These are phyloP conservation scores for Hypolimnas misippus DNA, from an alignment of 2,888 invertebrate species.

Conservation along the genomic window DNA sequence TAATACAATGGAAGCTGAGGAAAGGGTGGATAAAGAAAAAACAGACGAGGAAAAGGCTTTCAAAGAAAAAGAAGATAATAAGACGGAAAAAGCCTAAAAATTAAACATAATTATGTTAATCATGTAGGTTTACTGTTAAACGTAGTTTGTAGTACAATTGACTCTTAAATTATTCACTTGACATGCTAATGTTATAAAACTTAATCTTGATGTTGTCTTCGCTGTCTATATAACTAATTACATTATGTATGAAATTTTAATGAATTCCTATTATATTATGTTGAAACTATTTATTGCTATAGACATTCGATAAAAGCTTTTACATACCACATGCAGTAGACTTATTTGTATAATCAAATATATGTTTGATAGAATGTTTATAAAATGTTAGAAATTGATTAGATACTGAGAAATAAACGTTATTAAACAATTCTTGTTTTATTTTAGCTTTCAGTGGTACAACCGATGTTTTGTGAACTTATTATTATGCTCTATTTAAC, in stretches of 20 bases:
- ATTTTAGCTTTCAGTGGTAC: too few relatives aligned
- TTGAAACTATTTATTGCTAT: background rate
- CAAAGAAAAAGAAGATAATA: background rate
- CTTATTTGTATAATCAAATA: background rate
- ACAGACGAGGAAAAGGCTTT: background rate
- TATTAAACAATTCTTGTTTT: background rate
- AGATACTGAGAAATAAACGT: background rate
- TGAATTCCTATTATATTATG: slow-evolving; percentile 3
- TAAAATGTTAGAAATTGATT: background rate
- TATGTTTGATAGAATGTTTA: slow-evolving; percentile 3
- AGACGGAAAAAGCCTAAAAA: background rate
- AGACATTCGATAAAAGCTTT: background rate
- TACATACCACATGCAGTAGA: background rate
- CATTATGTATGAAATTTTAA: slow-evolving; percentile 9
- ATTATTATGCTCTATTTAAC: too few relatives aligned
- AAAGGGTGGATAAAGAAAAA: background rate
- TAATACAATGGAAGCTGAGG: slow-evolving; percentile 9
- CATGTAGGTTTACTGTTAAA: background rate
- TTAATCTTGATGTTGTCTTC: background rate
- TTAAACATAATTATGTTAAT: background rate
- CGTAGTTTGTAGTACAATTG: slow-evolving; percentile 5
- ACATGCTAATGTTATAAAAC: slow-evolving; percentile 4
- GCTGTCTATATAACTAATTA: slow-evolving; percentile 2
- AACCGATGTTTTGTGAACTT: too few relatives aligned
- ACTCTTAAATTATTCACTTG: background rate